These are phyloP conservation scores for Heliothis peltigera DNA, from an alignment of 2,888 invertebrate genomes.

Conservation along the genomic window DNA sequence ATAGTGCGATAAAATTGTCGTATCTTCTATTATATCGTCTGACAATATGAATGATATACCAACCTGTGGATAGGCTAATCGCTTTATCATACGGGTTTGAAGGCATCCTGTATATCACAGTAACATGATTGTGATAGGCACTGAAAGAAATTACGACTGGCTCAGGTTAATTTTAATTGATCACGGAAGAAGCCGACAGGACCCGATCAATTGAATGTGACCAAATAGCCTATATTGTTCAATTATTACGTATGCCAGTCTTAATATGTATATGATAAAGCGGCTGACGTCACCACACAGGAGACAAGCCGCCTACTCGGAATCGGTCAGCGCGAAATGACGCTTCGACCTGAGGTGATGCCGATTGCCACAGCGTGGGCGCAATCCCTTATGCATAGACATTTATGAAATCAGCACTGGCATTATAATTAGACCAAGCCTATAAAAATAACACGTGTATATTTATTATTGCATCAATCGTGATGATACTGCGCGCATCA, in stretches of 20 bases:
- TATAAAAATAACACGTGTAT: constrained; percentile 35
- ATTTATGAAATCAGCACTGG: constrained; percentile 20
- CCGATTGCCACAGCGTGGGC: constrained; percentile 18
- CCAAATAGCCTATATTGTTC: too few species aligned
- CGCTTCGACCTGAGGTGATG: constrained; percentile 6
- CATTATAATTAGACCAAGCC: constrained; percentile 21
- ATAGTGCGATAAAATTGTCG: constrained; percentile 10
- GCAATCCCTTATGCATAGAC: constrained; percentile 18
- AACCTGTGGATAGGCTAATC: constrained; percentile 11
- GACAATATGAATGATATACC: constrained; percentile 16
- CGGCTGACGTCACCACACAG: constrained; percentile 7
- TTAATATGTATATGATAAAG: constrained; percentile 17
- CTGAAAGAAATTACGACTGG: neutral
- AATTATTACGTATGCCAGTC: too few species aligned
- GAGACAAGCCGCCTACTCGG: constrained; percentile 6
- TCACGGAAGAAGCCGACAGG: neutral
- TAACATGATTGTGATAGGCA: neutral
- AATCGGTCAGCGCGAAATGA: constrained; percentile 10
- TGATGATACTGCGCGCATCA: constrained; percentile 15
- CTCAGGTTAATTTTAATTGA: neutral
- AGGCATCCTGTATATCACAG: neutral
- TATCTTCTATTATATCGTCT: constrained; percentile 18
- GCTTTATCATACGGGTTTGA: constrained; percentile 5
- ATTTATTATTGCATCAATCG: constrained; percentile 9
- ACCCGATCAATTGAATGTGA: too few species aligned